These are phyloP conservation scores for Heliconius cydno DNA, from an alignment of 2,888 invertebrate genomes.

Conservation along the genomic window DNA sequence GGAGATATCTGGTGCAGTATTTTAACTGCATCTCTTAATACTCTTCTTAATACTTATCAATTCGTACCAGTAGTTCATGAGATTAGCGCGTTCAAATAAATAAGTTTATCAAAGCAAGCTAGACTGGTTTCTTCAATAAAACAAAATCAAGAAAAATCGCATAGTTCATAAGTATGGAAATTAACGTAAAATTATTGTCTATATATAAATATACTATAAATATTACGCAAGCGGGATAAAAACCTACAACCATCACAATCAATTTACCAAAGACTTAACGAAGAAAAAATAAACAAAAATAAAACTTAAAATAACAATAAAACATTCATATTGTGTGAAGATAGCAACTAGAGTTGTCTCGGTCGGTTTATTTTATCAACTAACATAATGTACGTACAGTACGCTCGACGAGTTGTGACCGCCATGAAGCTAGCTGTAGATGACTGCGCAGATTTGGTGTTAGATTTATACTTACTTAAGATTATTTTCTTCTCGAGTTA, in stretches of 20 bases:
- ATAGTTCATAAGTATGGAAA: too few relatives aligned
- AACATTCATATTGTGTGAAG: slow-evolving; percentile 2
- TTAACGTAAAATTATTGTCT: too few relatives aligned
- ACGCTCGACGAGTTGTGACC: background rate
- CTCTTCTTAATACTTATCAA: too few relatives aligned
- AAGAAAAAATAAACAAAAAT: too few relatives aligned
- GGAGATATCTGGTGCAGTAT: too few relatives aligned
- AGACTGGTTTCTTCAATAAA: too few relatives aligned
- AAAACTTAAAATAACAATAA: background rate
- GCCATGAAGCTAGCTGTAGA: background rate
- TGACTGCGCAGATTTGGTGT: background rate
- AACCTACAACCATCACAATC: background rate
- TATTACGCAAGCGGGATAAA: background rate
- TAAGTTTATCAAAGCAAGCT: too few relatives aligned
- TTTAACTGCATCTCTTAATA: too few relatives aligned
- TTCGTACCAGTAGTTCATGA: too few relatives aligned
- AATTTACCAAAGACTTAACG: background rate
- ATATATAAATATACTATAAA: background rate
- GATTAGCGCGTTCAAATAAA: too few relatives aligned
- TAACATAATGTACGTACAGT: slow-evolving; percentile 1
- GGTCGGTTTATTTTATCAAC: background rate
- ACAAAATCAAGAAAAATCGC: too few relatives aligned
- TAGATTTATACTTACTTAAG: background rate
- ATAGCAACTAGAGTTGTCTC: background rate
- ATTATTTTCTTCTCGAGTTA: background rate